Evolutionary conservation across 1,140 invertebrate species (phyloP).

Genomic region (Zaprionus davidi): DNA sequence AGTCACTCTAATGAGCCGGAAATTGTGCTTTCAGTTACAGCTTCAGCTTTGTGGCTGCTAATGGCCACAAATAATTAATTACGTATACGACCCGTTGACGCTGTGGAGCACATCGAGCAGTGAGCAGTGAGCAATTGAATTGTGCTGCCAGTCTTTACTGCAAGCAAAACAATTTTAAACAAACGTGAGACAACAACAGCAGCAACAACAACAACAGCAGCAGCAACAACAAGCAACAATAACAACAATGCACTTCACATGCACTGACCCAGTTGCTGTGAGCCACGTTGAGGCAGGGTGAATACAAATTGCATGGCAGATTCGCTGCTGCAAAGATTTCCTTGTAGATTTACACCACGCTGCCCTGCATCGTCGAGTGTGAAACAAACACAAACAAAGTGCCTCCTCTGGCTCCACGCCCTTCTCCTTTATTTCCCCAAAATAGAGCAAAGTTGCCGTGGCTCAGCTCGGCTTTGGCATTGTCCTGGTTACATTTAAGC

Average conservation of each 20-base stretch:
- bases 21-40: constrained; percentile 39
- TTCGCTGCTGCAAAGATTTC: constrained; percentile 36
- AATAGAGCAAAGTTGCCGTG: constrained; percentile 15
- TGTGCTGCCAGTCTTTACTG: neutral
- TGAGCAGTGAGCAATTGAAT: constrained; percentile 14
- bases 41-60: constrained; percentile 16
- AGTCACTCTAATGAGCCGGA: constrained; percentile 46
- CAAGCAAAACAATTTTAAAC: constrained; percentile 2
- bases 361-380: neutral
- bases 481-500: constrained; percentile 80
- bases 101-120: neutral
- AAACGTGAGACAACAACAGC: constrained; percentile 16
- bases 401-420: neutral
- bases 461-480: constrained; percentile 44
- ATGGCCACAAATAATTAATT: constrained; percentile 47
- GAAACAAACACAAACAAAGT: neutral
- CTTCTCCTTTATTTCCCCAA: neutral
- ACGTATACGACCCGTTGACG: constrained; percentile 36
- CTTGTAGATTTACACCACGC: constrained; percentile 28
- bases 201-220: constrained; percentile 2
- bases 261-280: constrained; percentile 68
- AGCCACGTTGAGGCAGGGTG: constrained; percentile 49
- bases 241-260: constrained; percentile 55
- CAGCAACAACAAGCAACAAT: neutral
- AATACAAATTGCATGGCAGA: constrained; percentile 74